Evolutionary conservation across 2,797 vertebrate genomes (phyloP).

Genomic region (Pangasius sanitwongsei): DNA sequence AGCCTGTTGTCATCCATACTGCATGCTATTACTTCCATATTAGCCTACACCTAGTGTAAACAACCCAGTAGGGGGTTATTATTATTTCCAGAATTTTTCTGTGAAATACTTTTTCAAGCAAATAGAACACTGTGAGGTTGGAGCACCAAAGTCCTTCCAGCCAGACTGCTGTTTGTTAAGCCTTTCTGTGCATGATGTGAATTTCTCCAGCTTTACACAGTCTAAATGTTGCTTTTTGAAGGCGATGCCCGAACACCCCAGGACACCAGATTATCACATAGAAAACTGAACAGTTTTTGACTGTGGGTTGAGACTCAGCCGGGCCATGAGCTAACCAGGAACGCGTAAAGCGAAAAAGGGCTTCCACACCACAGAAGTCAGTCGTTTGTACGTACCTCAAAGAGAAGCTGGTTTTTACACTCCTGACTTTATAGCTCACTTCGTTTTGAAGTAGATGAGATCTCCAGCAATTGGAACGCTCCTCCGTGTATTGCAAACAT

Average conservation of each 20-base stretch:
- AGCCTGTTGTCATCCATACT: not conserved
- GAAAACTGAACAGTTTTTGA: not conserved
- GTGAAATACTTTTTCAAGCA: not conserved
- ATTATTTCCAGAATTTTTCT: not conserved
- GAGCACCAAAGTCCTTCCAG: not conserved
- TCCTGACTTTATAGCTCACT: conserved; percentile 42
- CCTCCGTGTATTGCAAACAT: conserved; percentile 56
- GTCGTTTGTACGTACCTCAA: conserved; percentile 33
- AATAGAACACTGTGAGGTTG: not conserved
- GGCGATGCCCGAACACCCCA: not conserved
- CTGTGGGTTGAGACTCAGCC: not conserved
- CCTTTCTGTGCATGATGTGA: not conserved
- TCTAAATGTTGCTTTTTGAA: not conserved
- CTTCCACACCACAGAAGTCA: conserved; percentile 18
- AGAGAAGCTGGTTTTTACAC: conserved; percentile 40
- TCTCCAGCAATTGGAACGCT: conserved; percentile 58
- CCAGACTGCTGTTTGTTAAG: not conserved
- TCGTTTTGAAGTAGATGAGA: conserved; percentile 53
- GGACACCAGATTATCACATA: not conserved
- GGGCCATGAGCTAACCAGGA: conserved; percentile 6
- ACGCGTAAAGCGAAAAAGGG: conserved; percentile 9
- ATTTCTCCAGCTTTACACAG: not conserved
- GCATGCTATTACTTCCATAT: too few relatives aligned
- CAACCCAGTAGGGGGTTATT: not conserved
- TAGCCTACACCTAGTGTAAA: not conserved